These are phyloP conservation scores for Pleuronectes platessa DNA, from an alignment of 2,113 vertebrate species.

Conservation along the genomic window DNA sequence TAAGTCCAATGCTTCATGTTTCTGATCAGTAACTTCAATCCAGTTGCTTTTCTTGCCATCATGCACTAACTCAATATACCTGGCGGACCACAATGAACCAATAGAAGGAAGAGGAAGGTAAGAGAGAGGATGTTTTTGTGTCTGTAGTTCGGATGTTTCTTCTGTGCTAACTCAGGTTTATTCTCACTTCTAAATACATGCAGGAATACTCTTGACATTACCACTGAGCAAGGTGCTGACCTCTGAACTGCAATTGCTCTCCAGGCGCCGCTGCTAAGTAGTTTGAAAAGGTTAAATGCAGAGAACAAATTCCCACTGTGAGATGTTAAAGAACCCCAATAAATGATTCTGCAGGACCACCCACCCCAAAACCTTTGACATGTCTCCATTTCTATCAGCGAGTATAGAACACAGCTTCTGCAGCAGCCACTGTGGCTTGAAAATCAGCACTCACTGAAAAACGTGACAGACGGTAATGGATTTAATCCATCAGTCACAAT, in stretches of 20 bases:
- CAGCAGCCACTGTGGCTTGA: constrained; percentile 2
- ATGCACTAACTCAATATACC: constrained; percentile 9
- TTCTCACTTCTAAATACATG: background rate
- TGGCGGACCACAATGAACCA: background rate
- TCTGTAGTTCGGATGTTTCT: background rate
- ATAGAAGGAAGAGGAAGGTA: no score
- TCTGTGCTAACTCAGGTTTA: background rate
- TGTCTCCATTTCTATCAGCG: background rate
- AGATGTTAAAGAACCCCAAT: constrained; percentile 6
- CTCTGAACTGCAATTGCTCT: constrained; percentile 18
- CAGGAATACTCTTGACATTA: background rate
- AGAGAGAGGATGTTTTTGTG: background rate
- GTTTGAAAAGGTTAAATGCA: background rate
- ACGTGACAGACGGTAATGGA: constrained; percentile 12
- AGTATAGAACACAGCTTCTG: background rate
- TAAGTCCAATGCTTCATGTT: background rate
- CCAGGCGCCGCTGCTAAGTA: background rate
- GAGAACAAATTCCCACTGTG: background rate
- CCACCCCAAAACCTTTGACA: background rate
- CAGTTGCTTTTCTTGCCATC: background rate
- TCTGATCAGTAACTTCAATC: background rate
- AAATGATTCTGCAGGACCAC: background rate
- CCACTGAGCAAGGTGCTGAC: constrained; percentile 8
- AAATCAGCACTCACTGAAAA: constrained; percentile 26
- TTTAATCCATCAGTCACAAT: constrained; percentile 31